Conservation (phyloP, 2,888 invertebrate genomes). For the Drosophila subsilvestris region DNA sequence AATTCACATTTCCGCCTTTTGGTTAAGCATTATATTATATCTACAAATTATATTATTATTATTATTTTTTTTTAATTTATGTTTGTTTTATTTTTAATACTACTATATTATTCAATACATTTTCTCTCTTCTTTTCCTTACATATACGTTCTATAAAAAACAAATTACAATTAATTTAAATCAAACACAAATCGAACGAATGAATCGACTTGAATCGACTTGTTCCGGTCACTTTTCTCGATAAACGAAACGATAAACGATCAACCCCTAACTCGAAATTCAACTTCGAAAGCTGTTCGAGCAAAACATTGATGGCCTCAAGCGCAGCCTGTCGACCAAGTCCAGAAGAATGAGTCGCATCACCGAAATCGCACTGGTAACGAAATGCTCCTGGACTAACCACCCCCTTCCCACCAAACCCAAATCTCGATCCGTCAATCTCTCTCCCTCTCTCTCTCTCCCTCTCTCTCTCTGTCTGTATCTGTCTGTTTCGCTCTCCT, state of each 20-base stretch:
- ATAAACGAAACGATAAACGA: conserved; percentile 26
- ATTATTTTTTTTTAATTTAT: conserved; percentile 6
- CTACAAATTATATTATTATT: conserved; percentile 9
- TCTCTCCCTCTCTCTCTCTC: not conserved
- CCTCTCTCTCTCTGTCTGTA: conserved; percentile 27
- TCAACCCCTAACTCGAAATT: conserved; percentile 54
- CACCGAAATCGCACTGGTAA: conserved; percentile 93
- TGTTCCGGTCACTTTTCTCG: conserved; percentile 11
- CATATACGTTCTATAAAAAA: conserved; percentile 53
- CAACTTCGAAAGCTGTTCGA: conserved; percentile 89
- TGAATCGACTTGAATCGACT: conserved; percentile 1
- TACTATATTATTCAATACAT: conserved; percentile 45
- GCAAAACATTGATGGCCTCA: conserved; percentile 94
- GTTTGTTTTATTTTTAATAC: conserved; percentile 26
- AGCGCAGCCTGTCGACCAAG: conserved; percentile 90
- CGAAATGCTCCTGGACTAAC: conserved; percentile 83
- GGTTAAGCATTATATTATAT: conserved; percentile 12
- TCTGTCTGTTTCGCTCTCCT: conserved; percentile 31
- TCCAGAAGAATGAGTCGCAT: conserved; percentile 93
- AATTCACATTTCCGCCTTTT: not conserved
- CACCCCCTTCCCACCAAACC: not conserved
- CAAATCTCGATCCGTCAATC: not conserved
- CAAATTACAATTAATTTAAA: conserved; percentile 21
- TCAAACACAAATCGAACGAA: conserved; percentile 10
- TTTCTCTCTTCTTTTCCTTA: conserved; percentile 73